Evolutionary conservation across 2,888 invertebrate genomes (phyloP).

Genomic region (Drosophila tanythrix): DNA sequence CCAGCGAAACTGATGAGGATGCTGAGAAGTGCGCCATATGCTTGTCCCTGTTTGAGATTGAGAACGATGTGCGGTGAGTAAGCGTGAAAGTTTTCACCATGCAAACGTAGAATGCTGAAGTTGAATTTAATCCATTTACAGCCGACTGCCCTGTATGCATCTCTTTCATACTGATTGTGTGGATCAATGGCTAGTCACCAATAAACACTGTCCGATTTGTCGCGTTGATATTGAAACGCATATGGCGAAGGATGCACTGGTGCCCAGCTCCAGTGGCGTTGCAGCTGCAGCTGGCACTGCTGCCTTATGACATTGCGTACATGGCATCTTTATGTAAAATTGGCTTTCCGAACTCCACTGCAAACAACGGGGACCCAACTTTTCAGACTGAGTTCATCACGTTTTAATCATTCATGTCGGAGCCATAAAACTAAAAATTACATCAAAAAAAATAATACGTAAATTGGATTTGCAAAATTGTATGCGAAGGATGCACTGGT

Average conservation of each 20-base stretch:
- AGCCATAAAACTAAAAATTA: conserved; percentile 6
- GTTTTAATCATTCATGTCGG: conserved; percentile 23
- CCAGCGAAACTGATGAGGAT: conserved; percentile 88
- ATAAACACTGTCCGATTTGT: conserved; percentile 97
- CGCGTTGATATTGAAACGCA: conserved; percentile 95
- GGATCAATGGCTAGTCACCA: conserved; percentile 96
- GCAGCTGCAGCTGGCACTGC: conserved; percentile 47
- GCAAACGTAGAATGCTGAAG: not conserved
- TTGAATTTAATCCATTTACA: conserved; percentile 80
- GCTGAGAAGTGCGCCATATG: conserved; percentile 97
- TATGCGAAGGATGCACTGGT: conserved; percentile 2
- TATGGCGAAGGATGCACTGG: conserved; percentile 87
- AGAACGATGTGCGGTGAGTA: conserved; percentile 92
- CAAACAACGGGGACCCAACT: conserved; percentile 10
- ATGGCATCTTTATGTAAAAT: conserved; percentile 73
- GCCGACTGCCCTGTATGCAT: conserved; percentile 96
- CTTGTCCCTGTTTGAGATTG: conserved; percentile 93
- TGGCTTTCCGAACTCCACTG: conserved; percentile 4
- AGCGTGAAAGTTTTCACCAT: not conserved
- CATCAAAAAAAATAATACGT: not conserved
- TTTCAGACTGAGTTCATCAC: conserved; percentile 40
- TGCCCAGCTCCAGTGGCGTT: conserved; percentile 67
- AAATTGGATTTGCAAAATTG: conserved; percentile 1
- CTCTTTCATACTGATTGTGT: conserved; percentile 97
- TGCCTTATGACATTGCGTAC: conserved; percentile 84